Evolutionary conservation across 2,888 invertebrate species (phyloP), one percentile per base, ranked within the genome.

Genomic region (Caenorhabditis sp.): DNA sequence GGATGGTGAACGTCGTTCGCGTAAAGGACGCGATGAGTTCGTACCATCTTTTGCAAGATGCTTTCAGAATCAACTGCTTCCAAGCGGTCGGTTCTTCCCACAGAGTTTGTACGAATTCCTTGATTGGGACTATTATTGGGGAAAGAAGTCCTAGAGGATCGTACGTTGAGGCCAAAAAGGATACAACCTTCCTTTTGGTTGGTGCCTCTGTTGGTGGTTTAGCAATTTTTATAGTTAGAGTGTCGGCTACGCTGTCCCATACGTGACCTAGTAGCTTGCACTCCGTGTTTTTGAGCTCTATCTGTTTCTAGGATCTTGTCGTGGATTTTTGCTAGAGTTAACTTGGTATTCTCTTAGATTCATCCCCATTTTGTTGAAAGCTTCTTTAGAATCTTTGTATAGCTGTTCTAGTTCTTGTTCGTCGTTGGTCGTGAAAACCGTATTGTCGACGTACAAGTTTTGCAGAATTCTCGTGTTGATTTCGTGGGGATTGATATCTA

Each of bases 401-500:
- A 53, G 20, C 11, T 27, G 11, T 2, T 13, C 0, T 5, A 32
- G 41, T 26, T 79, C 73, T 11, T 56, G 43, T 13, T 17, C n/a
- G 2, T 32, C 6, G 15, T 52, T 20, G 0, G 68, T 27, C 9
- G 52, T 45, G 9, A 78, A 1, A 20, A 75, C 0, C 0, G 74
- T 22, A 50, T 80, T 78, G 45, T 80, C 78, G 8, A 68, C 74
- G 46, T 80, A 80, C 8, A 71, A 2, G 22, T 63, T 52, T 4
- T 22, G 11, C 5, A 13, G 1, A 1, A 56, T 50, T 2, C n/a
- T 13, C 5, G 22, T n/a, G 8, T 35, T 39, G 5, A 66, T n/a
- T 7, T 11, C 22, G 0, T 24, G 20, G 0, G 43, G 32, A 2
- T 48, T 4, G 3, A 11, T 1, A 13, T 37, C 37, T 0, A 43